phyloP scores from a whole-genome alignment of 2,888 invertebrate genomes.

The Leucophenga maculata region DNA sequence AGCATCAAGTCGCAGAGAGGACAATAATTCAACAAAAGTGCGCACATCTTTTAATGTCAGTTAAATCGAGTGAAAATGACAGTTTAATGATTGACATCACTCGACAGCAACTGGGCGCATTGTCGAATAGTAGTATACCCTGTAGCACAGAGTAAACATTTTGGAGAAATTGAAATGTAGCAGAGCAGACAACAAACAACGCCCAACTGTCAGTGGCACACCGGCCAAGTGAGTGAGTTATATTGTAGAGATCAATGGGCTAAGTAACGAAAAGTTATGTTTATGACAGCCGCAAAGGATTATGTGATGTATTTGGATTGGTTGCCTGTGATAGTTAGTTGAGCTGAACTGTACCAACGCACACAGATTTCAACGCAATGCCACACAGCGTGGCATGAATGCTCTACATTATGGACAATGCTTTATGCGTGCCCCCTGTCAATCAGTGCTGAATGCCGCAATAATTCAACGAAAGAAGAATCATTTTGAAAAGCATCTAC shows the following conservation, averaged over 20 bases:
- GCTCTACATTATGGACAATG: too few relatives aligned
- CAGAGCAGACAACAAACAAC: conserved; percentile 41
- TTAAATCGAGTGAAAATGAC: conserved; percentile 68
- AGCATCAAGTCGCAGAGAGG: conserved; percentile 39
- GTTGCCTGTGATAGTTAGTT: too few relatives aligned
- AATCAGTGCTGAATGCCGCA: conserved; percentile 53
- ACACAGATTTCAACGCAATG: too few relatives aligned
- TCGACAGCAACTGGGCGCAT: conserved; percentile 48
- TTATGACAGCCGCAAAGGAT: conserved; percentile 53
- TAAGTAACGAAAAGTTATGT: conserved; percentile 52
- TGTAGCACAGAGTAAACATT: conserved; percentile 16
- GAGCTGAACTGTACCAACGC: too few relatives aligned
- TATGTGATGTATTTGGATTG: too few relatives aligned
- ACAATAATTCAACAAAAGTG: conserved; percentile 63
- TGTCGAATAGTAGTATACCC: not conserved
- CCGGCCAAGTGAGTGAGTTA: conserved; percentile 29
- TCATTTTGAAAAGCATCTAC: conserved; percentile 34
- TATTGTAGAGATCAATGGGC: conserved; percentile 38
- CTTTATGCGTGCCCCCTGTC: conserved; percentile 41
- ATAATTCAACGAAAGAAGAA: conserved; percentile 51
- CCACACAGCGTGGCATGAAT: too few relatives aligned
- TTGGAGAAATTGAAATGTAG: not conserved
- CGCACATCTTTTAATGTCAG: conserved; percentile 66
- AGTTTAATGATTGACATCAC: conserved; percentile 64
- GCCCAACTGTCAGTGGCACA: conserved; percentile 58